These are phyloP conservation scores for Papilio machaon DNA, from an alignment of 1,140 invertebrate genomes.

Conservation along the genomic window DNA sequence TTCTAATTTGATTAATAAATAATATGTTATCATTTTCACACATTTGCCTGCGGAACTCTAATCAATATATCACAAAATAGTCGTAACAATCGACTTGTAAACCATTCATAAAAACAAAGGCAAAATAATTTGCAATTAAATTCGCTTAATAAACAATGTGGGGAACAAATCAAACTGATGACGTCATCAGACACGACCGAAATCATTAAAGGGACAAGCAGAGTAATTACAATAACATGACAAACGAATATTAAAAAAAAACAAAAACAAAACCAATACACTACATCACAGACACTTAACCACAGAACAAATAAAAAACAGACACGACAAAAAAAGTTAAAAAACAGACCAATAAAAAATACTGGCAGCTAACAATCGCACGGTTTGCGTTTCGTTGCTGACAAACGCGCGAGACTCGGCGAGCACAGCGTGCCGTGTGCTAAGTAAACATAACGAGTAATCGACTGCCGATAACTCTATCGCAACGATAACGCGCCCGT, in stretches of 20 bases:
- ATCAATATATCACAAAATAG: neutral
- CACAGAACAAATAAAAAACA: neutral
- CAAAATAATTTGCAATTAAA: neutral
- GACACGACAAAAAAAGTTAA: neutral
- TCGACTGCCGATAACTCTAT: constrained; percentile 34
- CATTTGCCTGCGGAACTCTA: neutral
- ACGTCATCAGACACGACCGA: constrained; percentile 10
- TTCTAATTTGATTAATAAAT: too few species aligned
- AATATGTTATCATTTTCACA: neutral
- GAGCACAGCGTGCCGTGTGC: constrained; percentile 11
- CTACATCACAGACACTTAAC: neutral
- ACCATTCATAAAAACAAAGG: neutral
- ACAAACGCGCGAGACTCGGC: neutral
- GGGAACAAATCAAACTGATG: constrained; percentile 15
- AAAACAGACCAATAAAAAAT: neutral
- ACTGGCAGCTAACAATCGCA: neutral
- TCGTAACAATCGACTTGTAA: neutral
- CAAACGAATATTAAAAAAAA: neutral
- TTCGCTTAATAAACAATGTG: neutral
- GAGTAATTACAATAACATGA: neutral
- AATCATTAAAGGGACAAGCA: neutral
- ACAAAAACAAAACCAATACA: neutral
- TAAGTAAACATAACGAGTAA: constrained; percentile 33
- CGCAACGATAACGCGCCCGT: constrained; percentile 47
- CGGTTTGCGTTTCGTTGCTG: neutral